Percentiles rank a stretch among this genome's conserved stretches.
These are phyloP conservation scores for Microcaecilia unicolor DNA, from an alignment of 2,797 vertebrate species.

Conservation along the genomic window DNA sequence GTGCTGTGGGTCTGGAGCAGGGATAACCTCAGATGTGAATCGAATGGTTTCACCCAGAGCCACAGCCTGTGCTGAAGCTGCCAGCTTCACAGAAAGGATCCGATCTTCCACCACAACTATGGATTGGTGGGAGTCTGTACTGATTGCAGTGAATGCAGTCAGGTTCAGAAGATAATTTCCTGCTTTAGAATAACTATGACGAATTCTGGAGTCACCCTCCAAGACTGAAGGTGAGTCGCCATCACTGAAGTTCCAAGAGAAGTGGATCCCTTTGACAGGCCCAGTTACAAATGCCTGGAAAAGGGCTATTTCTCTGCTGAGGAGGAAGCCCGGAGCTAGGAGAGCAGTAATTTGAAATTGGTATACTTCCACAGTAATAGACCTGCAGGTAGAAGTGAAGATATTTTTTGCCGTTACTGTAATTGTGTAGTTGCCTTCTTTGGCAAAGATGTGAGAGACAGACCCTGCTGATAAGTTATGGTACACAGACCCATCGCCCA, in stretches of 20 bases:
- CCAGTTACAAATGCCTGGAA: constrained; percentile 44
- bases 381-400: constrained; percentile 30
- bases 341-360: constrained; percentile 38
- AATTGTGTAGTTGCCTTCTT: constrained; percentile 48
- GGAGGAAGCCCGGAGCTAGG: constrained; percentile 37
- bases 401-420: constrained; percentile 43
- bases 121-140: constrained; percentile 16
- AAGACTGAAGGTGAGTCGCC: constrained; percentile 20
- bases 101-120: constrained; percentile 43
- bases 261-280: constrained; percentile 31
- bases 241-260: constrained; percentile 61
- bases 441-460: constrained; percentile 43
- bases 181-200: constrained; percentile 40
- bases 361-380: constrained; percentile 40
- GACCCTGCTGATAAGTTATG: constrained; percentile 27
- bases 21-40: constrained; percentile 35
- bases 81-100: constrained; percentile 35
- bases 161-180: constrained; percentile 43
- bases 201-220: constrained; percentile 27
- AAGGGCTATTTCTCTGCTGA: constrained; percentile 17
- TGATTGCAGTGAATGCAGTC: constrained; percentile 34
- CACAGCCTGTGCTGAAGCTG: constrained; percentile 12
- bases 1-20: constrained; percentile 11
- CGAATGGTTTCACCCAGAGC: constrained; percentile 41
- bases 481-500: constrained; percentile 52